Evolutionary conservation across 2,888 invertebrate species (phyloP).

Genomic region (Drosophila paranaensis): DNA sequence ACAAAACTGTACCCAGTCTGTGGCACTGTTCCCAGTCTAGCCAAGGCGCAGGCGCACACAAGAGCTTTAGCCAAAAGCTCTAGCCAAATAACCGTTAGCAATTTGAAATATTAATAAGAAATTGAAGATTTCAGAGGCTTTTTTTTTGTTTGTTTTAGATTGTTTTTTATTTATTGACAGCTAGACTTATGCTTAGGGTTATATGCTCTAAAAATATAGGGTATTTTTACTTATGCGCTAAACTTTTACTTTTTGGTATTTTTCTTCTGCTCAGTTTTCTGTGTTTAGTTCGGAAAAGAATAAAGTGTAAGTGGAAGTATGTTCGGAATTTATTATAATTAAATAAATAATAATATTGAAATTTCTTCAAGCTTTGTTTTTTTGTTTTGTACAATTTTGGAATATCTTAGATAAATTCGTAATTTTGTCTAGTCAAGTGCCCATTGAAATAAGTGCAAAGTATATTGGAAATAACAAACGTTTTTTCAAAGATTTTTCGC

Average conservation of each 20-base stretch:
- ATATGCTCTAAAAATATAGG: slow-evolving; percentile 73
- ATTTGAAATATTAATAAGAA: slow-evolving; percentile 2
- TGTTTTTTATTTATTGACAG: slow-evolving; percentile 63
- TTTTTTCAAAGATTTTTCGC: slow-evolving; percentile 25
- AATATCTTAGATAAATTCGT: slow-evolving; percentile 53
- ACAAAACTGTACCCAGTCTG: slow-evolving; percentile 36
- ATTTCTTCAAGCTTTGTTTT: slow-evolving; percentile 15
- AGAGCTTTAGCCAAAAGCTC: slow-evolving; percentile 35
- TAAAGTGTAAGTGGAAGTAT: slow-evolving; percentile 45
- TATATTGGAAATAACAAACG: slow-evolving; percentile 56
- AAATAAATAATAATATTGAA: slow-evolving; percentile 12
- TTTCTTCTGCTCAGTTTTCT: neutral
- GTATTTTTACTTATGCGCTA: slow-evolving; percentile 59
- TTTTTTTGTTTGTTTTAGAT: slow-evolving; percentile 15
- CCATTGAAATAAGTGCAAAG: slow-evolving; percentile 69
- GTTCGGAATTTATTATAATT: slow-evolving; percentile 27
- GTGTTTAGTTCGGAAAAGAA: slow-evolving; percentile 26
- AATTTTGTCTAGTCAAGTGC: slow-evolving; percentile 62
- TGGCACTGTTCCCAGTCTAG: slow-evolving; percentile 22
- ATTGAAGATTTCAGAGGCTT: neutral
- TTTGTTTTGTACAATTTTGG: slow-evolving; percentile 45
- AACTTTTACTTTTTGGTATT: slow-evolving; percentile 37
- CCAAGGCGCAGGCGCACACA: slow-evolving; percentile 43
- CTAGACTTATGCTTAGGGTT: slow-evolving; percentile 65
- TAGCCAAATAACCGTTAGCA: slow-evolving; percentile 26